Conservation (phyloP, 1,140 invertebrate genomes). For the Philopotamus ludificatus region DNA sequence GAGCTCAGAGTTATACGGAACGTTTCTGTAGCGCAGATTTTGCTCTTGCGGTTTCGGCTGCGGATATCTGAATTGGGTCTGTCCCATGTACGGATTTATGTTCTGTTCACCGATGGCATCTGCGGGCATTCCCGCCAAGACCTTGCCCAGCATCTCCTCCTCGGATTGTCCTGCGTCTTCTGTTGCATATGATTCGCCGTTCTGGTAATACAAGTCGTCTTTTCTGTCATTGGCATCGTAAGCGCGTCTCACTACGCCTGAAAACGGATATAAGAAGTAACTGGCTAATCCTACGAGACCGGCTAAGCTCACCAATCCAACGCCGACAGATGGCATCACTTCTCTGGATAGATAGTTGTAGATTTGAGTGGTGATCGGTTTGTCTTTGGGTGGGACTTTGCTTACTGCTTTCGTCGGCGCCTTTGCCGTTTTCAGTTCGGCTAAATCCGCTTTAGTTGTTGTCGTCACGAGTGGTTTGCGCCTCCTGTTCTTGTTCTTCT, state of each 20-base stretch:
- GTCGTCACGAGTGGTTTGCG: conserved; percentile 55
- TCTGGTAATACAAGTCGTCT: conserved; percentile 64
- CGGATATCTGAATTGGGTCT: conserved; percentile 50
- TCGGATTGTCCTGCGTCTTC: conserved; percentile 67
- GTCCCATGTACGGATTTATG: conserved; percentile 51
- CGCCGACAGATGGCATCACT: conserved; percentile 76
- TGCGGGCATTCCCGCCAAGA: conserved; percentile 54
- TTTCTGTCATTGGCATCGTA: conserved; percentile 62
- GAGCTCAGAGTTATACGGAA: conserved; percentile 46
- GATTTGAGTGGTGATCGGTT: conserved; percentile 68
- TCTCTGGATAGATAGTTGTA: conserved; percentile 76
- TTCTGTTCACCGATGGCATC: conserved; percentile 15
- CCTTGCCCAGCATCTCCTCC: conserved; percentile 72
- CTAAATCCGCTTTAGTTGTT: too few relatives aligned
- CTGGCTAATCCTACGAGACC: conserved; percentile 70
- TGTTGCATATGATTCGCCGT: conserved; percentile 62
- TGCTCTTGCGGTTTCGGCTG: conserved; percentile 49
- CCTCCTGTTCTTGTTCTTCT: conserved; percentile 55
- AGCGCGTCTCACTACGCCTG: conserved; percentile 63
- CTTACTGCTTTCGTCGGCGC: conserved; percentile 50
- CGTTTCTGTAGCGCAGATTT: conserved; percentile 52
- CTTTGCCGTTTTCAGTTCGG: conserved; percentile 55
- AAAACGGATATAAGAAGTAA: conserved; percentile 74
- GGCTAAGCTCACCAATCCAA: conserved; percentile 70
- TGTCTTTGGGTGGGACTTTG: conserved; percentile 45